A percentile compares a stretch with the other conserved stretches of the same genome.
phyloP scores from a whole-genome alignment of 2,888 invertebrate genomes.

The Dicycla oo region DNA sequence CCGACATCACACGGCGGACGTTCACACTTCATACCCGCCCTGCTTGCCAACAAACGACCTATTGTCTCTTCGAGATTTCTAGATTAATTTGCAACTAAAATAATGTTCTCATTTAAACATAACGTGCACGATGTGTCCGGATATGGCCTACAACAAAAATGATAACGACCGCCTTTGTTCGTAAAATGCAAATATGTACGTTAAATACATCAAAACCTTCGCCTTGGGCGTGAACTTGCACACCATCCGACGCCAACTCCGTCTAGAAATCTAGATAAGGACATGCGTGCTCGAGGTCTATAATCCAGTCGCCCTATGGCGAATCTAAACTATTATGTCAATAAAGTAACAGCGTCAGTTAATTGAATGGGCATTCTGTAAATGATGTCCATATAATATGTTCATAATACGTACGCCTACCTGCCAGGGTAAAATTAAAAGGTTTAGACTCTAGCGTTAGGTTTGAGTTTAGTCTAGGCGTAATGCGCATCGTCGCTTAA shows the following conservation, averaged over 20 bases:
- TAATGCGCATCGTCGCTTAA: constrained; percentile 30
- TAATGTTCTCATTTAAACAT: constrained; percentile 40
- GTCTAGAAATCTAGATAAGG: constrained; percentile 76
- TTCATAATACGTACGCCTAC: constrained; percentile 17
- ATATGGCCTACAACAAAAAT: constrained; percentile 59
- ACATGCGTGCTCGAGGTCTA: constrained; percentile 78
- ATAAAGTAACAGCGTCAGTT: constrained; percentile 76
- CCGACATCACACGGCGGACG: constrained; percentile 71
- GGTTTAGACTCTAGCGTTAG: constrained; percentile 16
- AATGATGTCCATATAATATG: constrained; percentile 66
- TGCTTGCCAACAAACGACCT: constrained; percentile 66
- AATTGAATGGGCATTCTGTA: constrained; percentile 76
- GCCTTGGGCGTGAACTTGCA: constrained; percentile 74
- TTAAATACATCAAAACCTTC: constrained; percentile 69
- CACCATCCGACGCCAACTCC: constrained; percentile 68
- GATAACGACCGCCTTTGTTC: constrained; percentile 44
- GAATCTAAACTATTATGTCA: constrained; percentile 78
- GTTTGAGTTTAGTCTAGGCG: no score
- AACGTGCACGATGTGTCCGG: constrained; percentile 27
- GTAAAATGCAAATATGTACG: constrained; percentile 52
- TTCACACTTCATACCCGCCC: constrained; percentile 66
- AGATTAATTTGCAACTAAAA: constrained; percentile 59
- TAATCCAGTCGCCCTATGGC: constrained; percentile 70
- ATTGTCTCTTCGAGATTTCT: constrained; percentile 60
- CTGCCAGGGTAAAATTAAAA: constrained; percentile 43